Conservation (phyloP, 2,113 vertebrate species). For the Aviceda subcristata region DNA sequence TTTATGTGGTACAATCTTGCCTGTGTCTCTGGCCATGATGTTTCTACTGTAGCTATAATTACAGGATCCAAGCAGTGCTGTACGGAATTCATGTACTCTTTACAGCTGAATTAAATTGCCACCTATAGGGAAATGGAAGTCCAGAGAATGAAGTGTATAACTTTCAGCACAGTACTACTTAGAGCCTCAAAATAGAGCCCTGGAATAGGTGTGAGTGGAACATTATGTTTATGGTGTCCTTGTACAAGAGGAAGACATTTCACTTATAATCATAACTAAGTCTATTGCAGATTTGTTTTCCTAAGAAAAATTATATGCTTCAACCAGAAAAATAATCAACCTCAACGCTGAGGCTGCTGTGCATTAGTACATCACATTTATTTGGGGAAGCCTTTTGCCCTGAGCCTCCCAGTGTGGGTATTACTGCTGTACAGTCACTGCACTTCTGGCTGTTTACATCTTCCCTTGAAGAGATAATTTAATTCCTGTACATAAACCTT, state of each 20-base stretch:
- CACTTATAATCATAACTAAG: background rate
- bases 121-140: background rate
- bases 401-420: background rate
- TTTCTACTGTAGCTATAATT: background rate
- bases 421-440: background rate
- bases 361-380: background rate
- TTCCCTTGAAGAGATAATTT: background rate
- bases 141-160: background rate
- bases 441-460: background rate
- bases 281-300: background rate
- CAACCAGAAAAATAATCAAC: background rate
- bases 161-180: background rate
- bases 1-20: background rate
- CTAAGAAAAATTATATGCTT: background rate
- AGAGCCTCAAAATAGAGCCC: background rate
- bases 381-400: background rate
- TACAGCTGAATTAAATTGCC: conserved; percentile 14
- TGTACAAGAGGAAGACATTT: background rate
- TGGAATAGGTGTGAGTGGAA: background rate
- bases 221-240: background rate
- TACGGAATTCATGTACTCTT: background rate
- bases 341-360: background rate
- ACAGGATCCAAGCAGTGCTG: background rate
- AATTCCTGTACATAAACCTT: background rate
- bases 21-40: background rate